Evolutionary conservation across 2,797 vertebrate species (phyloP).

Genomic region (Sardinella longiceps): DNA sequence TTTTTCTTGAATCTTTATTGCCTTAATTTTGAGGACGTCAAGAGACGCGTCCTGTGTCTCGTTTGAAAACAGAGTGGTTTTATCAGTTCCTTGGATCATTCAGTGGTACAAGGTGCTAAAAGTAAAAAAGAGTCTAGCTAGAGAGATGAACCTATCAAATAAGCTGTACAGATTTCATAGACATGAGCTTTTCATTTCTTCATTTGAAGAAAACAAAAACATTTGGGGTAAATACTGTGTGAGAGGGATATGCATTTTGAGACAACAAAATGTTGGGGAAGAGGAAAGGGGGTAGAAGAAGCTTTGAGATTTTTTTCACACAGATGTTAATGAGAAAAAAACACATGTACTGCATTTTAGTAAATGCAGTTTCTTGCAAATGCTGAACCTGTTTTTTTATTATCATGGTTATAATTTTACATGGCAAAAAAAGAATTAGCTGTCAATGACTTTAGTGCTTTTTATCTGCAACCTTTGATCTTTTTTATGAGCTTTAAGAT

Average conservation of each 20-base stretch:
- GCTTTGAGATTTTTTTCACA: slow-evolving; percentile 91
- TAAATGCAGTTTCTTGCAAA: slow-evolving; percentile 82
- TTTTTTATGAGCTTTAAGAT: slow-evolving; percentile 98
- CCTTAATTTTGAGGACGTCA: slow-evolving; percentile 97
- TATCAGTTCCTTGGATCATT: slow-evolving; percentile 24
- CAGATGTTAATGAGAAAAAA: slow-evolving; percentile 47
- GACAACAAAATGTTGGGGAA: slow-evolving; percentile 83
- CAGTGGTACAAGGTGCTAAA: slow-evolving; percentile 80
- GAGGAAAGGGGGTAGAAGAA: slow-evolving; percentile 72
- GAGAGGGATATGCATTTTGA: slow-evolving; percentile 75
- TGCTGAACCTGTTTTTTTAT: slow-evolving; percentile 68
- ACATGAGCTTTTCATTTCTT: slow-evolving; percentile 87
- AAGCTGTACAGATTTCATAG: slow-evolving; percentile 95
- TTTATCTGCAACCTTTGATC: slow-evolving; percentile 93
- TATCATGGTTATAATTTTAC: slow-evolving; percentile 77
- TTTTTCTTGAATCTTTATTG: slow-evolving; percentile 97
- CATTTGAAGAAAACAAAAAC: slow-evolving; percentile 86
- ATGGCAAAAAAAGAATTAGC: slow-evolving; percentile 79
- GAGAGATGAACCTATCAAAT: slow-evolving; percentile 82
- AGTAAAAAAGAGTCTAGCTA: slow-evolving; percentile 76
- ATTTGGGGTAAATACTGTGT: slow-evolving; percentile 85
- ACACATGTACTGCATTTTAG: slow-evolving; percentile 78
- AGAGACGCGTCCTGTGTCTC: slow-evolving; percentile 83
- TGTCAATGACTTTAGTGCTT: slow-evolving; percentile 93
- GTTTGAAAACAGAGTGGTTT: slow-evolving; percentile 20